Evolutionary conservation across 2,797 vertebrate genomes (phyloP).

Genomic region (Xenopus petersii): DNA sequence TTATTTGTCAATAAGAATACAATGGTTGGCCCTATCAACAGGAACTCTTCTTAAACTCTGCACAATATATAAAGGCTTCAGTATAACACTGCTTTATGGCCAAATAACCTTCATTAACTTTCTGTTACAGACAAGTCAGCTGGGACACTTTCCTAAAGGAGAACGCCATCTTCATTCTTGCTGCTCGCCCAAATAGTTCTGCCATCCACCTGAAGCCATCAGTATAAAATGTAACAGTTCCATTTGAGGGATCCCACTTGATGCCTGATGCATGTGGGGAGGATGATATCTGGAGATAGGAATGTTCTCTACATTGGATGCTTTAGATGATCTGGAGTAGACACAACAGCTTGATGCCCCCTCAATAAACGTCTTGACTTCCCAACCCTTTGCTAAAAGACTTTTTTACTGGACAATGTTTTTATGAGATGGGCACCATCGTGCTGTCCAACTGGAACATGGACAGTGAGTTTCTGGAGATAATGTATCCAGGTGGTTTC

Average conservation of each 20-base stretch:
- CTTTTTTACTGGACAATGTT: constrained; percentile 13
- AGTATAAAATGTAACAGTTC: constrained; percentile 62
- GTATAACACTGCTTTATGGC: too few species aligned
- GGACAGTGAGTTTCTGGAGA: too few species aligned
- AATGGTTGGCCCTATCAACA: too few species aligned
- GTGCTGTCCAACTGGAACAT: background rate
- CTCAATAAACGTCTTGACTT: constrained; percentile 26
- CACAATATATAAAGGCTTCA: too few species aligned
- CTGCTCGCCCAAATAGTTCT: constrained; percentile 87
- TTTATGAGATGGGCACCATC: constrained; percentile 10
- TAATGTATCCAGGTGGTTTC: too few species aligned
- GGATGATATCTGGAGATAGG: background rate
- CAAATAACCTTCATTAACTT: background rate
- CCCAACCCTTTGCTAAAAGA: constrained; percentile 19
- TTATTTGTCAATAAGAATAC: too few species aligned
- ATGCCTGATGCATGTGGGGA: constrained; percentile 8
- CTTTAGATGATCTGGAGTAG: constrained; percentile 1
- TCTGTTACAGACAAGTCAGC: constrained; percentile 70
- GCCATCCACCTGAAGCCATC: constrained; percentile 87
- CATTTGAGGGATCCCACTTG: background rate
- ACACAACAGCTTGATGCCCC: background rate
- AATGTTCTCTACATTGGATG: background rate
- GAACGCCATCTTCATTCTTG: constrained; percentile 84
- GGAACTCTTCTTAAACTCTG: too few species aligned
- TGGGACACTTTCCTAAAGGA: constrained; percentile 86